phyloP scores from a whole-genome alignment of 1,140 invertebrate genomes.

The Aphaenogaster ashmeadi region DNA sequence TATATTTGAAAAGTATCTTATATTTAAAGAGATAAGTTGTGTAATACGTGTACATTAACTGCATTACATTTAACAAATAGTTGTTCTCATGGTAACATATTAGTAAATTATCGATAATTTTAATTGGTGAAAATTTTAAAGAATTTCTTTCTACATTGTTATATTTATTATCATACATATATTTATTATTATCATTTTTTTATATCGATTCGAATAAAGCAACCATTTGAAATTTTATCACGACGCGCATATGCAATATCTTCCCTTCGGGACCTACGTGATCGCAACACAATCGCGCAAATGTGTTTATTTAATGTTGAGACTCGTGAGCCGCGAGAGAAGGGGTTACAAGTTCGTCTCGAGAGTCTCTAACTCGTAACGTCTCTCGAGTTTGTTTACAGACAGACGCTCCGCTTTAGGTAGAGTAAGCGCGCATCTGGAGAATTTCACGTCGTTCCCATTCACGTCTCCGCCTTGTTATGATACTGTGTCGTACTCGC shows the following conservation, averaged over 20 bases:
- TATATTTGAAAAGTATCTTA: neutral
- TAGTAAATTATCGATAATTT: neutral
- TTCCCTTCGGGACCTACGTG: constrained; percentile 30
- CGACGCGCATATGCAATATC: neutral
- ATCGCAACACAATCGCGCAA: constrained; percentile 57
- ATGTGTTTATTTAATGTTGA: constrained; percentile 63
- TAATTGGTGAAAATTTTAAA: neutral
- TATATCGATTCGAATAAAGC: neutral
- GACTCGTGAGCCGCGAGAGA: constrained; percentile 37
- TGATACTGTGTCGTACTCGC: constrained; percentile 61
- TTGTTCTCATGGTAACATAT: neutral
- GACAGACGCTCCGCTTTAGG: constrained; percentile 52
- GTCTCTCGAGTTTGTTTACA: constrained; percentile 65
- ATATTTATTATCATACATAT: neutral
- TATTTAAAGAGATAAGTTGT: constrained; percentile 11
- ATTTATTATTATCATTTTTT: neutral
- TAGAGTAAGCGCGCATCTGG: constrained; percentile 47
- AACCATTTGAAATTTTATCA: neutral
- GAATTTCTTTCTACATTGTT: neutral
- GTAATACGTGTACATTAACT: neutral
- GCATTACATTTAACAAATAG: neutral
- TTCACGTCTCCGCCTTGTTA: constrained; percentile 55
- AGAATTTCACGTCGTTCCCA: constrained; percentile 57
- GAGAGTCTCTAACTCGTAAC: constrained; percentile 8
- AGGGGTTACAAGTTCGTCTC: constrained; percentile 60